Evolutionary conservation across 2,113 vertebrate species (phyloP), one percentile per base, ranked within the genome.

Genomic region (Anolis sagrei): DNA sequence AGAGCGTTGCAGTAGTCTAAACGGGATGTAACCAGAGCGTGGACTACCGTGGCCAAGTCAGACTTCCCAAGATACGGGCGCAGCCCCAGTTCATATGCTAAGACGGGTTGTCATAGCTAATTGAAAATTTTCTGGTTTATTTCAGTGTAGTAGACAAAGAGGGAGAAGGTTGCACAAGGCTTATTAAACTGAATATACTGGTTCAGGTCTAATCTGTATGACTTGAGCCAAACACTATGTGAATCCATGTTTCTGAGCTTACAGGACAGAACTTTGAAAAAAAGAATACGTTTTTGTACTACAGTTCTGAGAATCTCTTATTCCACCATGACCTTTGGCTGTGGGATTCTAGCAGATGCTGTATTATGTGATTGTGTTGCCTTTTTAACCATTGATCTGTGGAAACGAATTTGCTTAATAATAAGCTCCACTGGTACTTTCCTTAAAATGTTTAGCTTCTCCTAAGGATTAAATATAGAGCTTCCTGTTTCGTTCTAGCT

Each of bases 401-500:
- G 73, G 77, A 74, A 27, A 86, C 49, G 3, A n/a, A 34, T 34
- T 7, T 69, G 29, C 58, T 72, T 91, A 76, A 36, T 58, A 77
- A 54, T 84, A 70, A 86, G 7, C 48, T 85, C 19, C 36, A 49
- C 85, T 90, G 76, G 4, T 76, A 27, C 61, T 83, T 76, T 11
- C 74, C 86, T 3, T 80, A 79, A 80, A 44, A 68, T 11, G 21
- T 32, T 58, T 58, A 32, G 48, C 0, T 0, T 2, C 27, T 86
- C 82, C 88, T 79, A 68, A 84, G 86, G 90, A 39, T 10, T 88
- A 2, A 44, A 27, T 49, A n/a, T 64, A 66, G n/a, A 75, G 4
- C 70, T 75, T 54, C 23, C 3, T 81, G 4, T 80, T 29, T 16
- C 5, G 49, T 23, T 18, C 49, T 81, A 51, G 64, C n/a, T 18